Base-by-base conservation (phyloP, 2,888 invertebrate genomes). In the Hyposoter didymator region DNA sequence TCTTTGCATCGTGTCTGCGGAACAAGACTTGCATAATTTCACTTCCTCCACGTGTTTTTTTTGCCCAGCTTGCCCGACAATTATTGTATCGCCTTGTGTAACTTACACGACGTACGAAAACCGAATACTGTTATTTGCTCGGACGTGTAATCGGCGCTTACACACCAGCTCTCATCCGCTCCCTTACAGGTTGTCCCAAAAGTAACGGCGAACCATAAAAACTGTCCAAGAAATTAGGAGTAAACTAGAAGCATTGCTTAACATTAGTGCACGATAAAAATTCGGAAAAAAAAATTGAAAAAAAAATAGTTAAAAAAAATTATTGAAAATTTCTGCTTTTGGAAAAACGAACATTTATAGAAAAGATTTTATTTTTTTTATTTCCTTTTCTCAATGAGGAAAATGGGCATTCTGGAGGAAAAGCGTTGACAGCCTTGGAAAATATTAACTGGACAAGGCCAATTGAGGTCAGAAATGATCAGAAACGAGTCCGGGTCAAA, bases 111-210 rank as follows among this genome's bases (percentile, higher is more conserved):
- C 1, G 73, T 14, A 43, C 59, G 59, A 59, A 69, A 69, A 62
- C 47, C 28, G 49, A 78, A 62, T 62, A 62, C 78, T 35, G 78
- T 78, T 74, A 83, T 83, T 79, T 69, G 59, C 55, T 12, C n/a
- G 55, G 4, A 47, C 39, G 67, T 49, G 78, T 78, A 83, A 83
- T 83, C 78, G 78, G 74, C 78, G 43, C 74, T 78, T 49, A 64
- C 67, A 47, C 67, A 45, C 69, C 52, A 12, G 22, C 4, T 55
- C 7, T 55, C 12, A 5, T 35, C 3, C 35, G 12, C 10, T 12
- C 22, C 10, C 22, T 55, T 4, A 12, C 22, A 12, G 10, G 4
- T 28, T 28, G 12, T 28, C 55, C 55, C 22, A 22, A 55, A 55
- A 55, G 10, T 22, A 19, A 22, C 55, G 22, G 2, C 10, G n/a